These are phyloP conservation scores for Microtus richardsoni DNA, from an alignment of 2,113 vertebrate genomes.

Conservation along the genomic window DNA sequence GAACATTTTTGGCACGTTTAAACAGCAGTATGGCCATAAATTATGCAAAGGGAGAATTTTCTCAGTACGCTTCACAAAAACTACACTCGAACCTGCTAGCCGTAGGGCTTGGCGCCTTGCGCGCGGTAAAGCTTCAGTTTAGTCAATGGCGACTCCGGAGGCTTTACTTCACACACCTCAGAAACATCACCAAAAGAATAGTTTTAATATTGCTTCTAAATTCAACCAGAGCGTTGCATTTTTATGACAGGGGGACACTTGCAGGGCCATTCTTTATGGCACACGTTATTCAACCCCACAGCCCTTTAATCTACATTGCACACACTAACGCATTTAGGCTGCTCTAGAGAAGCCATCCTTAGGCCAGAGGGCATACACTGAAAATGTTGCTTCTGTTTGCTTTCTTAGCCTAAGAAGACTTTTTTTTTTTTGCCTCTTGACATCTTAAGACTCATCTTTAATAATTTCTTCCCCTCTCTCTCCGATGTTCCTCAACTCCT, in stretches of 20 bases:
- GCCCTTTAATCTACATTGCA: conserved; percentile 66
- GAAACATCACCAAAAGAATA: conserved; percentile 57
- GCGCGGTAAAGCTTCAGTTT: conserved; percentile 17
- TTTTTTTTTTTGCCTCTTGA: conserved; percentile 42
- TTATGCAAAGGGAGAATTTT: conserved; percentile 71
- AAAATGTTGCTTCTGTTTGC: not conserved
- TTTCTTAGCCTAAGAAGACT: conserved; percentile 37
- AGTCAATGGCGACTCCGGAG: conserved; percentile 57
- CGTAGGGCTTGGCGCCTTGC: conserved; percentile 41
- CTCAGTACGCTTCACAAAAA: conserved; percentile 54
- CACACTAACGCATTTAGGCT: conserved; percentile 67
- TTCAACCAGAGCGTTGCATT: conserved; percentile 61
- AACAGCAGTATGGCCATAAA: conserved; percentile 63
- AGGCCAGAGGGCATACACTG: not conserved
- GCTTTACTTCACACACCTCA: conserved; percentile 68
- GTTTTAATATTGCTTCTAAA: conserved; percentile 64
- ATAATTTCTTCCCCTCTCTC: conserved; percentile 32
- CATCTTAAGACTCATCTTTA: conserved; percentile 74
- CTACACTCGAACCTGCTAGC: conserved; percentile 48
- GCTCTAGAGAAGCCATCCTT: conserved; percentile 4
- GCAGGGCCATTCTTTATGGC: conserved; percentile 52
- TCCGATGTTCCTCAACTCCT: not conserved
- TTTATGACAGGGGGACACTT: conserved; percentile 65
- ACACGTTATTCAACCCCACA: conserved; percentile 66
- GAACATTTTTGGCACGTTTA: conserved; percentile 61